Base-by-base conservation (phyloP, 2,113 vertebrate species). In the Microcebus murinus region DNA sequence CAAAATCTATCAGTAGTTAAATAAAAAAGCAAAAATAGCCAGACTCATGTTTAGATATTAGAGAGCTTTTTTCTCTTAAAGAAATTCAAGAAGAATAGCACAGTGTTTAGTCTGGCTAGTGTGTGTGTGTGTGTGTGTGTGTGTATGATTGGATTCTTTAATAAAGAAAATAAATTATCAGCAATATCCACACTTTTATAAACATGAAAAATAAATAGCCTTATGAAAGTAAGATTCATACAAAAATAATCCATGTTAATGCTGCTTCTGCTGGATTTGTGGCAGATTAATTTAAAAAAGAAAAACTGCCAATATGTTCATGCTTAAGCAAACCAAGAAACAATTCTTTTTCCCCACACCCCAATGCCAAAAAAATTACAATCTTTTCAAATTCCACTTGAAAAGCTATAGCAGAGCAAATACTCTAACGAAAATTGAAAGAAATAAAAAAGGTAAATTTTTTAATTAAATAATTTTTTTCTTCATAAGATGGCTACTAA, bases 31-130 rank as follows among this genome's bases (percentile, higher is more conserved):
- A 48, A 25, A 61, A 91, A 79, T 48, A 57, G 34, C 20, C 23
- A 63, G 52, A 52, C 4, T 90, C 29, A 39, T 73, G 92, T 48
- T 31, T 39, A 93, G 70, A 36, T 81, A 65, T 71, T 87, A 79
- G 23, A 45, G 34, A 1, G 36, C 11, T 36, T 73, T 87, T 74
- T 91, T 90, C 14, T 63, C 50, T 94, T 48, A 8, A 73, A 48
- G 50, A 95, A 96, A 92, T 34, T 86, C 39, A 68, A 95, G 45
- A 74, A 95, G 29, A 81, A 90, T 65, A 92, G 34, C n/a, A 83
- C 31, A 70, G n/a, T 42, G 61, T 92, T 89, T 87, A 25, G 2
- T 90, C 80, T 91, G 31, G 10, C 20, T 34, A 13, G 39, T 83
- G 57, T 39, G 39, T 77, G 31, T 77, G 23, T 48, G 50, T 5